These are phyloP conservation scores for Sphaerophoria rueppellii DNA, from an alignment of 2,888 invertebrate genomes.

Conservation along the genomic window DNA sequence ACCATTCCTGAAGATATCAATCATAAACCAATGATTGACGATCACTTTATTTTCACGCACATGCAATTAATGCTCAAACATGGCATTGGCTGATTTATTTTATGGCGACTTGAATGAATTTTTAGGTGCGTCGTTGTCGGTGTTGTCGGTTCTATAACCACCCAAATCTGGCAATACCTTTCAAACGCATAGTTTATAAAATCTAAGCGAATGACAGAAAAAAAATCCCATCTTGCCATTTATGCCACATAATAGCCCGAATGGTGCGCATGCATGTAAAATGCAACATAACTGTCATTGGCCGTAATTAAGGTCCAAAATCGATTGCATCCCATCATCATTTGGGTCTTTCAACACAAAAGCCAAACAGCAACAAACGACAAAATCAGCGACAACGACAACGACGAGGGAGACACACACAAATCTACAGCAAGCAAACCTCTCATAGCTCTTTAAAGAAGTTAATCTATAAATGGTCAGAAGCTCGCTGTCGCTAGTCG, in stretches of 20 bases:
- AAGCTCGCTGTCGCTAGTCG: constrained; percentile 71
- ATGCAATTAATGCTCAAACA: constrained; percentile 17
- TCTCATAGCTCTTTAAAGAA: constrained; percentile 28
- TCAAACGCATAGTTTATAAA: constrained; percentile 16
- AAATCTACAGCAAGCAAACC: constrained; percentile 23
- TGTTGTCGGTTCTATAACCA: neutral
- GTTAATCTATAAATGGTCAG: constrained; percentile 72
- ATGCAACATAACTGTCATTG: constrained; percentile 73
- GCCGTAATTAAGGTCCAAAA: constrained; percentile 73
- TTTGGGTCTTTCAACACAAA: constrained; percentile 34
- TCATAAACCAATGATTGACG: constrained; percentile 24
- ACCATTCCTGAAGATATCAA: constrained; percentile 26
- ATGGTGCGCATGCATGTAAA: constrained; percentile 68
- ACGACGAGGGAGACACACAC: constrained; percentile 26
- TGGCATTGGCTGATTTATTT: constrained; percentile 12
- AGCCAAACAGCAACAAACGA: constrained; percentile 29
- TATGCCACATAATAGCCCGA: constrained; percentile 44
- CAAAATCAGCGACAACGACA: constrained; percentile 41
- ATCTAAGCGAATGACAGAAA: neutral
- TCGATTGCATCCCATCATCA: constrained; percentile 74
- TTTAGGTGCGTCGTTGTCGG: constrained; percentile 6
- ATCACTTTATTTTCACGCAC: constrained; percentile 36
- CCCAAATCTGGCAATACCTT: constrained; percentile 59
- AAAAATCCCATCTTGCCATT: constrained; percentile 62
- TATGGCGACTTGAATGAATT: constrained; percentile 4